These are phyloP conservation scores for Pangasianodon hypophthalmus DNA, from an alignment of 2,113 vertebrate species.

Conservation along the genomic window DNA sequence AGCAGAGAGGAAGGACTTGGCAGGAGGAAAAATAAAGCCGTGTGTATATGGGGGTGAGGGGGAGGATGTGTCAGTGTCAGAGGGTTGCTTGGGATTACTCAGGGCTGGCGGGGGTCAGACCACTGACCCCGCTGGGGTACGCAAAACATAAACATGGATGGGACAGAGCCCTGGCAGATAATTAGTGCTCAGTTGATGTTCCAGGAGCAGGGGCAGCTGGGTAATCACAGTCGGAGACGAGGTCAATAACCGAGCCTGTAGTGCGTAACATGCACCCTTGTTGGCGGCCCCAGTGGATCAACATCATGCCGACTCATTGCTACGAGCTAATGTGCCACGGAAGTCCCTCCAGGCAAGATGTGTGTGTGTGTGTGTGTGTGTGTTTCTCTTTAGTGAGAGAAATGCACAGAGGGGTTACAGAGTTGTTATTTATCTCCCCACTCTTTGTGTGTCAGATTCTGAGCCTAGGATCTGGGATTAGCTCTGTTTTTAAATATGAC, in stretches of 20 bases:
- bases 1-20: slow-evolving; percentile 65
- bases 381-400: slow-evolving; percentile 51
- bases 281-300: slow-evolving; percentile 55
- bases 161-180: slow-evolving; percentile 76
- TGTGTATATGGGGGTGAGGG: slow-evolving; percentile 49
- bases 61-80: slow-evolving; percentile 75
- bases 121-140: slow-evolving; percentile 82
- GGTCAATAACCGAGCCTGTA: slow-evolving; percentile 78
- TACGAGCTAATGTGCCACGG: slow-evolving; percentile 56
- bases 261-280: slow-evolving; percentile 69
- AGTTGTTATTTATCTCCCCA: not conserved
- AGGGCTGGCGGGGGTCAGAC: slow-evolving; percentile 69
- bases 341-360: slow-evolving; percentile 54
- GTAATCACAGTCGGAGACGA: slow-evolving; percentile 74
- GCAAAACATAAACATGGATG: slow-evolving; percentile 85
- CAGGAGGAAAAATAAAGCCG: slow-evolving; percentile 73
- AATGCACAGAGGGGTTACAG: slow-evolving; percentile 35
- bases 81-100: slow-evolving; percentile 72
- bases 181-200: slow-evolving; percentile 85
- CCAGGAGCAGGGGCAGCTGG: slow-evolving; percentile 75
- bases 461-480: not conserved
- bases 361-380: slow-evolving; percentile 49
- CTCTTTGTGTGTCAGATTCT: not conserved
- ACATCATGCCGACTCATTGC: slow-evolving; percentile 60
- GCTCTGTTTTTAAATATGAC: not conserved